Conservation (phyloP, 1,140 invertebrate genomes). For the Olivierus martensii region DNA sequence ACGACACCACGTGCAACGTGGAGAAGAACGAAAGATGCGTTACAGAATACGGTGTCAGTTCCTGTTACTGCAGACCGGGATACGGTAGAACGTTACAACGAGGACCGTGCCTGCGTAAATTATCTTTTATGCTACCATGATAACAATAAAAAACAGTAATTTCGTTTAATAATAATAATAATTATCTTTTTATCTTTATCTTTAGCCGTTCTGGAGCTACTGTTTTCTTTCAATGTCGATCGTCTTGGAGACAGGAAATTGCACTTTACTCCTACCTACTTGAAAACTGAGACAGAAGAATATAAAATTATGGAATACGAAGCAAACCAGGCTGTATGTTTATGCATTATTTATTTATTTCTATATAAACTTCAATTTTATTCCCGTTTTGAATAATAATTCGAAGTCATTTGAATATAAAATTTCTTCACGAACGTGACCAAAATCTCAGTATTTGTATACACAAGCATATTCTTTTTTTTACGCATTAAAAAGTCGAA, state of each 20-base stretch:
- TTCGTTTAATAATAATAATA: no score
- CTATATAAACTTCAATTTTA: no score
- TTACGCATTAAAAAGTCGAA: no score
- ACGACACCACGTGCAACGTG: slow-evolving; percentile 77
- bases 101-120: slow-evolving; percentile 57
- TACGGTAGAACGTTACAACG: slow-evolving; percentile 61
- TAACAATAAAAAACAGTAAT: not conserved
- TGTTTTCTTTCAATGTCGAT: slow-evolving; percentile 65
- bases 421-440: no score
- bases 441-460: no score
- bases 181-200: slow-evolving; percentile 2
- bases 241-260: slow-evolving; percentile 51
- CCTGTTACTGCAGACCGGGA: slow-evolving; percentile 75
- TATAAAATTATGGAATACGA: slow-evolving; percentile 71
- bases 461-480: no score
- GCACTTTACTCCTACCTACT: slow-evolving; percentile 44
- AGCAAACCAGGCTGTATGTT: slow-evolving; percentile 55
- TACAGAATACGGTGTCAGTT: slow-evolving; percentile 77
- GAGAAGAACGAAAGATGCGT: slow-evolving; percentile 73
- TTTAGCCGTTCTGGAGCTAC: slow-evolving; percentile 52
- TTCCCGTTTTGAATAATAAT: no score
- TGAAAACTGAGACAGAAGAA: slow-evolving; percentile 57
- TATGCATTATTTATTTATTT: no score
- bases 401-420: no score
- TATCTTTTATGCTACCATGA: not conserved